Evolutionary conservation across 2,888 invertebrate species (phyloP), one percentile per base, ranked within the genome.

Genomic region (Conchocele bisecta): DNA sequence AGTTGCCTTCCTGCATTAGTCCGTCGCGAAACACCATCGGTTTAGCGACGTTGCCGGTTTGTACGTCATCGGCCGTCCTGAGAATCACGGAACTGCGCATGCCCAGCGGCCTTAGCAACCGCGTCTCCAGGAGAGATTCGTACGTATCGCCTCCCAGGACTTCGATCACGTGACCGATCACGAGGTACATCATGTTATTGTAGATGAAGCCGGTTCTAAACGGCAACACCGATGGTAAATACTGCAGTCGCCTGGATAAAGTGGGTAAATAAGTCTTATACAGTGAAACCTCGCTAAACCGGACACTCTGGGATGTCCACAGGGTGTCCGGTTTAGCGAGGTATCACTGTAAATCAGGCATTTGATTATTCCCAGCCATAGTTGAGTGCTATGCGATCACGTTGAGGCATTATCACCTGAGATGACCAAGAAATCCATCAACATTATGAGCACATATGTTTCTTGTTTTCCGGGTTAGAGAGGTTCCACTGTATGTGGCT

Each of bases 141-240:
- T 77, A 82, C 0, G 73, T 44, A 13, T 74, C 76, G 7, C 65
- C 63, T 4, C 70, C 72, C 2, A 82, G 54, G 17, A 67, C 28
- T 66, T 81, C 82, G 0, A 61, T 71, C 20, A 82, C 71, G 51
- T 82, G 67, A 31, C 77, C 81, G 0, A 71, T 51, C 42, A 81
- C 22, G 56, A 75, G 70, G 51, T 75, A 75, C 57, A 73, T 69
- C 70, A 82, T 66, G 59, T 77, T 82, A 69, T 80, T 83, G 69
- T 81, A 81, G 2, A 61, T 44, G 37, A 81, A 80, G 3, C 57
- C 58, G 5, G 57, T 33, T 15, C 71, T 75, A 41, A 78, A 78
- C 1, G 41, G 39, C 9, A n/a, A 11, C 5, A 31, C 31, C 31
- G 59, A 35, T 7, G 71, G 76, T 6, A 76, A 37, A 29, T 63